Conservation (phyloP, 1,140 invertebrate genomes). For the Drosophila orena region DNA sequence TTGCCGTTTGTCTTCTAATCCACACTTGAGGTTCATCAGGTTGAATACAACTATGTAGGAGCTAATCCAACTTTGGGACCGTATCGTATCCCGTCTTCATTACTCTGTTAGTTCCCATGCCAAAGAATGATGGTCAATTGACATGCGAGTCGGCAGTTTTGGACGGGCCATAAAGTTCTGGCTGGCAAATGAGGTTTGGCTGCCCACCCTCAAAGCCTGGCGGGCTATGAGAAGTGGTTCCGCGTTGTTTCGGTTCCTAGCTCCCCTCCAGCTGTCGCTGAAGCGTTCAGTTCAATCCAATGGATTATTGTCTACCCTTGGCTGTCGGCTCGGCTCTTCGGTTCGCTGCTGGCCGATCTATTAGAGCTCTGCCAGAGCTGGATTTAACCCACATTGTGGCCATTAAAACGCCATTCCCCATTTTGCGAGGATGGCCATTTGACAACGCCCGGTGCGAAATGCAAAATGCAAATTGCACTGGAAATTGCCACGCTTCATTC, state of each 20-base stretch:
- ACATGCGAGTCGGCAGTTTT: conserved; percentile 58
- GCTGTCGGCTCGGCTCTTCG: neutral
- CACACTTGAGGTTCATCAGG: neutral
- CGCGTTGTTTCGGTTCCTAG: neutral
- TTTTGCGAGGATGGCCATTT: conserved; percentile 50
- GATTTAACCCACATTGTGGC: conserved; percentile 69
- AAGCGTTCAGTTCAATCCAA: conserved; percentile 22
- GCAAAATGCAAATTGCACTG: conserved; percentile 65
- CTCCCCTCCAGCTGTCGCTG: neutral
- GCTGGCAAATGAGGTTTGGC: conserved; percentile 20
- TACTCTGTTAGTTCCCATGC: neutral
- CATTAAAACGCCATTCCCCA: conserved; percentile 61
- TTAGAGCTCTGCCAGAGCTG: conserved; percentile 56
- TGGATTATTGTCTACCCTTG: conserved; percentile 17
- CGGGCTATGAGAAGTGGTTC: conserved; percentile 26
- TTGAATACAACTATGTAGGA: neutral
- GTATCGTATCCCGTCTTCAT: neutral
- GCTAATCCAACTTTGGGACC: conserved; percentile 1
- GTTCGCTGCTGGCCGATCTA: conserved; percentile 6
- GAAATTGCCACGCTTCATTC: conserved; percentile 47
- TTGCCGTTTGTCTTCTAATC: neutral
- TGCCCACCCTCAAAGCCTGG: conserved; percentile 29
- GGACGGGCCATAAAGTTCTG: conserved; percentile 32
- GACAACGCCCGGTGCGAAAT: conserved; percentile 73
- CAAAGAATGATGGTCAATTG: conserved; percentile 54